Evolutionary conservation across 2,113 vertebrate genomes (phyloP), one percentile per base, ranked within the genome.

Genomic region (Cavia aperea): DNA sequence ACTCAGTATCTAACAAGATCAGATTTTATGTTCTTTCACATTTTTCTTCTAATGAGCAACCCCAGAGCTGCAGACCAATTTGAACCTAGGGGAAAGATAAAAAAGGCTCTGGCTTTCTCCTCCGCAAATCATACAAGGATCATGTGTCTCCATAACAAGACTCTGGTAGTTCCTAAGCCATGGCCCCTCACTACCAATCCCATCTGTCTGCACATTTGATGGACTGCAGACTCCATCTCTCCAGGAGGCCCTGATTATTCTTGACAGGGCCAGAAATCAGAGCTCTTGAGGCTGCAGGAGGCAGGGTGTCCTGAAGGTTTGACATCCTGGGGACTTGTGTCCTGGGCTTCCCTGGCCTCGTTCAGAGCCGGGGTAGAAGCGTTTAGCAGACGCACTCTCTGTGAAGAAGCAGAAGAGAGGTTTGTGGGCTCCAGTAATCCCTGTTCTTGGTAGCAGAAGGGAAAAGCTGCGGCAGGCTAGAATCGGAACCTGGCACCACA

Each of bases 101-200:
- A 14, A 21, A 58, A 14, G 15, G 84, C 60, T 86, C 92, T 96
- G 95, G 81, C 73, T 96, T 96, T 97, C 94, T 96, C 95, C 90
- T 96, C 96, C 83, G 95, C 95, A 96, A 97, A 97, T 77, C 95
- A 89, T 66, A 96, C 92, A 73, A 97, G 96, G 96, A 97, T 98
- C 96, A 84, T 96, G 94, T 97, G 94, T 97, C 97, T 97, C 97
- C 95, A 94, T 97, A 97, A 97, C 90, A 91, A 98, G 96, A 95
- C 97, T 95, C 96, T 89, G 94, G 95, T 95, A 96, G 94, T 97
- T 97, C 96, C 96, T 93, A 94, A 97, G 97, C 77, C 95, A 96
- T 91, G 92, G 94, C 93, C 96, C 95, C 94, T 97, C 91, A 3
- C 95, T 79, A 60, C 91, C 95, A 92, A 78, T 89, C 70, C 18